Evolutionary conservation across 2,113 vertebrate species (phyloP).

Genomic region (Cercocebus atys): DNA sequence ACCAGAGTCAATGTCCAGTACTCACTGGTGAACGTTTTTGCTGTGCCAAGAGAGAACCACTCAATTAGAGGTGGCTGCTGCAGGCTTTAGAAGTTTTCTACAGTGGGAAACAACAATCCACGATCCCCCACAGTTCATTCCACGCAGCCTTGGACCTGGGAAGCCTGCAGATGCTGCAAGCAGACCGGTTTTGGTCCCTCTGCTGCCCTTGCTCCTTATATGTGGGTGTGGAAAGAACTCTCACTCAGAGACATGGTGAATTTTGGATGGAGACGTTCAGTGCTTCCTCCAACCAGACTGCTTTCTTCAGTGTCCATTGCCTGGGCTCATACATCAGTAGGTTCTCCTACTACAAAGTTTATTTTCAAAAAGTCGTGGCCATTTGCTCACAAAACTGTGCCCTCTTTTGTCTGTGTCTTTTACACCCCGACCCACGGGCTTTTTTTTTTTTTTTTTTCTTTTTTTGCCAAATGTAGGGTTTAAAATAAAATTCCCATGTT

Average conservation of each 20-base stretch:
- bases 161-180: neutral
- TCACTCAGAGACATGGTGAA: neutral
- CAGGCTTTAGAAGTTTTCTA: neutral
- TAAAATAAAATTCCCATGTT: neutral
- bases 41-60: neutral
- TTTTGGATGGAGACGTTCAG: neutral
- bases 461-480: neutral
- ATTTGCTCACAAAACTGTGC: neutral
- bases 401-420: neutral
- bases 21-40: accelerated
- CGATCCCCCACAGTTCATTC: accelerated
- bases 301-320: neutral
- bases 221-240: neutral
- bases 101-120: neutral
- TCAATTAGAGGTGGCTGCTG: neutral
- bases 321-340: neutral
- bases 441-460: neutral
- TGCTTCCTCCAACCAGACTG: neutral
- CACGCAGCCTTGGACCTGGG: neutral
- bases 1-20: neutral
- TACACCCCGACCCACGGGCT: too few relatives aligned
- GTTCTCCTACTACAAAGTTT: neutral
- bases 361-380: neutral
- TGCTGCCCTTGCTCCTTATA: neutral
- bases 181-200: accelerated